Conservation (phyloP, 2,113 vertebrate genomes). For the Neotragus moschatus region DNA sequence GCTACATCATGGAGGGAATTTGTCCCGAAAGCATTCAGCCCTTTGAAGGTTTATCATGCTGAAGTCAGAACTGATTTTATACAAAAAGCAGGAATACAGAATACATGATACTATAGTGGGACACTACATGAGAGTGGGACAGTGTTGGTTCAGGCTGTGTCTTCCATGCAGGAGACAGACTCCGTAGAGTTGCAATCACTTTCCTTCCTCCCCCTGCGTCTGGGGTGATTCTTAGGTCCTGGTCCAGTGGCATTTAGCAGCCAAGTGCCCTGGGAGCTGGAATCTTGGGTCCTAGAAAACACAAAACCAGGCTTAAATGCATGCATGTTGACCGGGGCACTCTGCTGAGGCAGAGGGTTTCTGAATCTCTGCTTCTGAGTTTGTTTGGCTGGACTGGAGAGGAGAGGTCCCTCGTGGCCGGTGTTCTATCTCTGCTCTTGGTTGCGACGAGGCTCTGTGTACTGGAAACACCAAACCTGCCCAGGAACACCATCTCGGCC, state of each 20-base stretch:
- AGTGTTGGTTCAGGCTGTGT: neutral
- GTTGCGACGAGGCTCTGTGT: neutral
- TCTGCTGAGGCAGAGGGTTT: neutral
- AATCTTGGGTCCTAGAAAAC: neutral
- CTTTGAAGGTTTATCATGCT: conserved; percentile 34
- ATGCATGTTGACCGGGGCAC: neutral
- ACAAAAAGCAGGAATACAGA: neutral
- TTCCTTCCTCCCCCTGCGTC: neutral
- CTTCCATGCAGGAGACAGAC: neutral
- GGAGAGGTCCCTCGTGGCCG: neutral
- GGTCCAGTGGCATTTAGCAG: neutral
- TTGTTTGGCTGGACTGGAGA: neutral
- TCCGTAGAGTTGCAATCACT: neutral
- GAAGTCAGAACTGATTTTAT: neutral
- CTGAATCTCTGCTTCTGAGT: neutral
- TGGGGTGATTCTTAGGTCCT: neutral
- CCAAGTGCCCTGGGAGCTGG: neutral
- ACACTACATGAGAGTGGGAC: neutral
- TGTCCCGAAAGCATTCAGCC: neutral
- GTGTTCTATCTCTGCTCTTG: neutral
- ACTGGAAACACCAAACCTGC: accelerated
- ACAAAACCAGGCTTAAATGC: neutral
- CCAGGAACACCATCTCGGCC: neutral
- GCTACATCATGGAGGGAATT: neutral
- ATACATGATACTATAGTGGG: too few species aligned